Percentiles rank a stretch among this genome's conserved stretches.
These are phyloP conservation scores for Formica exsecta DNA, from an alignment of 1,140 invertebrate genomes.

Conservation along the genomic window DNA sequence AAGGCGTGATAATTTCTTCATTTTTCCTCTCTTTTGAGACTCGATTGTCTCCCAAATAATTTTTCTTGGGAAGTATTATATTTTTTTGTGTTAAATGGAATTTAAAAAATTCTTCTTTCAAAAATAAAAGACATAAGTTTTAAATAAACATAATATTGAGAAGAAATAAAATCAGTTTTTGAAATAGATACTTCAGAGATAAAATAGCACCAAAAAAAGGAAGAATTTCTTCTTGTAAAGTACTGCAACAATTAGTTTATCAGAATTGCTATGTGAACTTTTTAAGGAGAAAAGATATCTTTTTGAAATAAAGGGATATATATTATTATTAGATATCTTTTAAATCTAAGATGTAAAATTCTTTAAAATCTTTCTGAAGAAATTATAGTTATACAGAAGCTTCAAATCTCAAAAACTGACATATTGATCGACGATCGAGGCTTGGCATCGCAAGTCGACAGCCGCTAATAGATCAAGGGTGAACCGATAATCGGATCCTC, in stretches of 20 bases:
- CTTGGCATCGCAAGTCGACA: not conserved
- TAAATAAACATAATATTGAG: not conserved
- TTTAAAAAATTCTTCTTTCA: not conserved
- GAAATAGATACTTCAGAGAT: too few species aligned
- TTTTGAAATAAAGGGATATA: too few species aligned
- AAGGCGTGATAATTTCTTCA: not conserved
- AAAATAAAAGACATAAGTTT: not conserved
- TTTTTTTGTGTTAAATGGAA: not conserved
- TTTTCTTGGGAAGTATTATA: not conserved
- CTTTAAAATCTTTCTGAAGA: not conserved
- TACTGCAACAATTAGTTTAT: not conserved
- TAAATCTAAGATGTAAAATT: not conserved
- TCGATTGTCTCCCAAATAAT: slow-evolving; percentile 2
- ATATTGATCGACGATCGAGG: not conserved
- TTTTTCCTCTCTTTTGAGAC: not conserved
- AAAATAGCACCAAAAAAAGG: not conserved
- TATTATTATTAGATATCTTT: slow-evolving; percentile 7
- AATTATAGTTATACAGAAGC: not conserved
- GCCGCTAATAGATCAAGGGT: not conserved
- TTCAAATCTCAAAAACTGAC: slow-evolving; percentile 13
- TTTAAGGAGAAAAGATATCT: not conserved
- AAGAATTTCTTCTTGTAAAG: not conserved
- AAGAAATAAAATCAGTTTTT: too few species aligned
- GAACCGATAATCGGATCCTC: not conserved
- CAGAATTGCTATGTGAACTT: not conserved